Percentiles rank a stretch among this genome's conserved stretches.
Evolutionary conservation across 1,140 invertebrate genomes (phyloP).

Genomic region (Doryteuthis pealeii): DNA sequence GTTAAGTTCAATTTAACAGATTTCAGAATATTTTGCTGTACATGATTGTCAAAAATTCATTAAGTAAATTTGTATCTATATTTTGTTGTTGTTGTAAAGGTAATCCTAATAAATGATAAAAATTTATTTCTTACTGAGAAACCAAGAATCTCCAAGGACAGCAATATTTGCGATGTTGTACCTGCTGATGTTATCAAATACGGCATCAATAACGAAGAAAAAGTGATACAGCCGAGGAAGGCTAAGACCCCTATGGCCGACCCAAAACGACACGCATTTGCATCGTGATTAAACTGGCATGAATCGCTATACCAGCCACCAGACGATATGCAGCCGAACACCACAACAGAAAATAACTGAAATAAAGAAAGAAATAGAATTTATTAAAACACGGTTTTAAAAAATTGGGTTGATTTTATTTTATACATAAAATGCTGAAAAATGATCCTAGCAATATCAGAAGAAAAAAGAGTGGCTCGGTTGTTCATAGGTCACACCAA

Average conservation of each 20-base stretch:
- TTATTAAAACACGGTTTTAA: too few species aligned
- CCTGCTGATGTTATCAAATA: conserved; percentile 96
- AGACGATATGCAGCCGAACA: conserved; percentile 97
- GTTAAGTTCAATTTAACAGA: too few species aligned
- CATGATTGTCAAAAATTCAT: too few species aligned
- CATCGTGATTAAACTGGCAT: conserved; percentile 87
- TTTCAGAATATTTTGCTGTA: too few species aligned
- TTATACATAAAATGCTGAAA: too few species aligned
- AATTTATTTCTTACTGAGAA: conserved; percentile 80
- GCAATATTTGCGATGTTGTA: conserved; percentile 95
- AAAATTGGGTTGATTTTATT: too few species aligned
- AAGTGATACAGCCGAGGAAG: conserved; percentile 85
- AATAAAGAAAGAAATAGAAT: conserved; percentile 60
- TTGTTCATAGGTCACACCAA: too few species aligned
- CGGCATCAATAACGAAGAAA: conserved; percentile 87
- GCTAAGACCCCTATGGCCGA: conserved; percentile 89
- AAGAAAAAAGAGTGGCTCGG: too few species aligned
- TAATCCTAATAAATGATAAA: too few species aligned
- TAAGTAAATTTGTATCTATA: too few species aligned
- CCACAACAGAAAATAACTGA: conserved; percentile 91
- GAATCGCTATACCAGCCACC: conserved; percentile 79
- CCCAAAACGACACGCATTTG: conserved; percentile 94
- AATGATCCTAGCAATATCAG: too few species aligned
- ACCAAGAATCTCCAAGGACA: conserved; percentile 85
- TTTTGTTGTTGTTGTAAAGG: too few species aligned